Evolutionary conservation across 2,888 invertebrate genomes (phyloP), one percentile per base, ranked within the genome.

Genomic region (Yponomeuta evonymella): DNA sequence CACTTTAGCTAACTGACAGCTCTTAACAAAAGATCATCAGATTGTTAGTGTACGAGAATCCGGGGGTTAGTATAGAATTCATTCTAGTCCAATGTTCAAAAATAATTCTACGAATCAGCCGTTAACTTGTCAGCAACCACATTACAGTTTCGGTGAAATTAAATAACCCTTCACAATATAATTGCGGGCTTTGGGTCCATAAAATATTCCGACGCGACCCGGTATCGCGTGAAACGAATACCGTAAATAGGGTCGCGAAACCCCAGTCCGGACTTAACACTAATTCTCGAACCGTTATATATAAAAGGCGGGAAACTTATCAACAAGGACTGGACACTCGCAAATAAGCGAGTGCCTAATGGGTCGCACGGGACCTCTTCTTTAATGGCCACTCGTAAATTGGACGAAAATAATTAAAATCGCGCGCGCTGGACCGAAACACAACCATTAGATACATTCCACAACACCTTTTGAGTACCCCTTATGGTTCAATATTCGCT

Each of bases 351-450:
- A 74, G 79, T 76, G 82, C 83, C 85, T 89, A 90, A 90, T 89
- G 90, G 88, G 84, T 80, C 89, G 74, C 87, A 75, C 77, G 88
- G 89, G 92, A 84, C 84, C 87, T 81, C 80, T 88, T 82, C 89
- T 90, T 89, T 91, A 91, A 91, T 88, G 88, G 88, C 83, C 84
- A 88, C 88, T 89, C 90, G 91, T 92, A 92, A 92, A 92, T 91
- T 91, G 90, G 84, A 86, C 87, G 90, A 90, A 91, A 91, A 92
- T 91, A 92, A 92, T 91, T 92, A 91, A 91, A 92, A 92, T 89
- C 86, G 86, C 85, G 82, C 86, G 79, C 84, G 85, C 86, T 58
- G 51, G 87, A 84, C 90, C 90, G 88, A 89, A 91, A 90, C 90
- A 90, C 77, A 81, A 80, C 89, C 87, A 89, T 91, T 91, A 90